Conservation (phyloP, 2,113 vertebrate genomes). For the Mobula hypostoma region DNA sequence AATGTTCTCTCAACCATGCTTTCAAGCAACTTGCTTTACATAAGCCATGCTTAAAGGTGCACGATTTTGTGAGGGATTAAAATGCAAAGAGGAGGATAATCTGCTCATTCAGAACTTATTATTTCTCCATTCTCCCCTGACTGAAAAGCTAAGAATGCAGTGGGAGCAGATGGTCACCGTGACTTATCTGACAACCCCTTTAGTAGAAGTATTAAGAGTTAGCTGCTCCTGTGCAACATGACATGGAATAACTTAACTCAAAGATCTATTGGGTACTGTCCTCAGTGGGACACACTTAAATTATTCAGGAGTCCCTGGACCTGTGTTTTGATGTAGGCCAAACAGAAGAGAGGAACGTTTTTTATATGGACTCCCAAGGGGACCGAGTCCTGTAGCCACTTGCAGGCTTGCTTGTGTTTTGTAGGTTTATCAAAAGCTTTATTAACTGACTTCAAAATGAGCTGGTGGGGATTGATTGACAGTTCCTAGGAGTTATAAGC, state of each 20-base stretch:
- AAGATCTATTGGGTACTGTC: background rate
- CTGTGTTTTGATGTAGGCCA: background rate
- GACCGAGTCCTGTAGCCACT: background rate
- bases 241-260: background rate
- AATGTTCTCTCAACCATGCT: background rate
- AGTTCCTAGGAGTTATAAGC: too few species aligned
- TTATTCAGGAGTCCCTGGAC: background rate
- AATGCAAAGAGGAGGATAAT: background rate
- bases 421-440: background rate
- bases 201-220: background rate
- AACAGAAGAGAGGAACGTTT: conserved; percentile 1
- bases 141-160: background rate
- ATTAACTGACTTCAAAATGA: background rate
- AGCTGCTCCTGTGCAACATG: background rate
- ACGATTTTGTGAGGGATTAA: background rate
- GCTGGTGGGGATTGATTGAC: background rate
- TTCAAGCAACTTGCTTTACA: background rate
- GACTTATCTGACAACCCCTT: background rate
- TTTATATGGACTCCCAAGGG: background rate
- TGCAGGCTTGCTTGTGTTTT: background rate
- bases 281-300: background rate
- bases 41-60: background rate
- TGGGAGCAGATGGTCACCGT: background rate
- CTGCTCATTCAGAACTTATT: background rate
- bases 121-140: background rate